Conservation (phyloP, 2,888 invertebrate species). For the Epistrophe eligans region DNA sequence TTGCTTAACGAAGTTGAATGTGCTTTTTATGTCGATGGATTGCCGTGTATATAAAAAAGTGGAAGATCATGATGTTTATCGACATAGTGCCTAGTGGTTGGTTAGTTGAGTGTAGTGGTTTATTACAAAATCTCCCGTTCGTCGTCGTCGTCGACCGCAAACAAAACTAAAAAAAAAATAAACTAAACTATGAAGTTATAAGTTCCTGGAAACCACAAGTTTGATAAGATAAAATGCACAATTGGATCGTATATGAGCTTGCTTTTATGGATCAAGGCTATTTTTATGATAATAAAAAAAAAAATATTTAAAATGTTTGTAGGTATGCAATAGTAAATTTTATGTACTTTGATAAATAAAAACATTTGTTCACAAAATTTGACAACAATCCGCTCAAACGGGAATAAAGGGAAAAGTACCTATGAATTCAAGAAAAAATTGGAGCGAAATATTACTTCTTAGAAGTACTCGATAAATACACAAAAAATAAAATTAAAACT, state of each 20-base stretch:
- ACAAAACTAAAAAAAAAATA: not conserved
- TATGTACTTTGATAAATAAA: no score
- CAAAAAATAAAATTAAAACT: no score
- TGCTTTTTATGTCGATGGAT: constrained; percentile 18
- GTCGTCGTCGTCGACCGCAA: not conserved
- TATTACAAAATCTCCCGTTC: constrained; percentile 22
- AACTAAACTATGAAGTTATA: not conserved
- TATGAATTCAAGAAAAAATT: no score
- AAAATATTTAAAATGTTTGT: no score
- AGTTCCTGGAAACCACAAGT: not conserved
- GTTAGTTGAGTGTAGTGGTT: constrained; percentile 17
- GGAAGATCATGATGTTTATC: constrained; percentile 28
- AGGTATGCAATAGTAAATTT: no score
- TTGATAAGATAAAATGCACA: not conserved
- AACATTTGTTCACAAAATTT: no score
- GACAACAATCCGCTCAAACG: no score
- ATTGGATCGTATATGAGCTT: not conserved
- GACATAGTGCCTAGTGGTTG: not conserved
- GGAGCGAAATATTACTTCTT: no score
- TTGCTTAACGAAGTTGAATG: constrained; percentile 41
- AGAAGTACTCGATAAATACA: no score
- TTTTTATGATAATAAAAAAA: no score
- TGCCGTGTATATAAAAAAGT: constrained; percentile 11
- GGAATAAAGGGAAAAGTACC: no score
- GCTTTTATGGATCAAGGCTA: no score